Base-by-base conservation (phyloP, 2,888 invertebrate genomes). In the Hymenopus coronatus region DNA sequence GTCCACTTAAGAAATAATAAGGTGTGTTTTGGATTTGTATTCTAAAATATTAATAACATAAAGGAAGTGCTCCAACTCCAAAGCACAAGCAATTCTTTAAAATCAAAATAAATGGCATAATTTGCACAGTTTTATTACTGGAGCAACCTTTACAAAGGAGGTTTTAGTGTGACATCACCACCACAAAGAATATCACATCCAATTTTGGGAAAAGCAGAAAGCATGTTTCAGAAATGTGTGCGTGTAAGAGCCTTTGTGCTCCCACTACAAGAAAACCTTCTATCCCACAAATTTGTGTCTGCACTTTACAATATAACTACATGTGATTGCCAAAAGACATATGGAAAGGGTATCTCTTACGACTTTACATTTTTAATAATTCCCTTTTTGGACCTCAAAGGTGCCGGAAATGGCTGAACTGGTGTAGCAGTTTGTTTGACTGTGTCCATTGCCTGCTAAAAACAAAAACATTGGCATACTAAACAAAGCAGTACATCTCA, bases 371-470 rank as follows among this genome's bases (percentile, higher is more conserved):
- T 87, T 87, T 87, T 87, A 87, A 87, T 87, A 81, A 87, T 87
- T 87, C 87, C 87, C 27, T 87, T 87, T 87, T 87, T 87, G 30
- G 87, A 87, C 87, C n/a, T 87, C 87, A 87, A 87, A 87, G 87
- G 28, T 28, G 82, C 82, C 33, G 87, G 87, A 81, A 86, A 86
- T 86, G 86, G 86, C 28, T 86, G 86, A 70, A 82, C n/a, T 30
- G 87, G 25, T 82, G 87, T 33, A 82, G 87, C 87, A 70, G 33
- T 87, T 82, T 82, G 87, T 87, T 87, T 87, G 87, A 87, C 86
- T 81, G 86, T 81, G 86, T 82, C 86, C 82, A 25, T 81, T 87
- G 87, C 87, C 82, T 87, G 87, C 87, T 82, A 87, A 87, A 82
- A 87, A 70, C 25, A 87, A 87, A 87, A 70, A 82, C 54, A 70